Percentiles rank a stretch among this genome's conserved stretches.
phyloP scores from a whole-genome alignment of 2,888 invertebrate genomes.

The Sisyra terminalis region DNA sequence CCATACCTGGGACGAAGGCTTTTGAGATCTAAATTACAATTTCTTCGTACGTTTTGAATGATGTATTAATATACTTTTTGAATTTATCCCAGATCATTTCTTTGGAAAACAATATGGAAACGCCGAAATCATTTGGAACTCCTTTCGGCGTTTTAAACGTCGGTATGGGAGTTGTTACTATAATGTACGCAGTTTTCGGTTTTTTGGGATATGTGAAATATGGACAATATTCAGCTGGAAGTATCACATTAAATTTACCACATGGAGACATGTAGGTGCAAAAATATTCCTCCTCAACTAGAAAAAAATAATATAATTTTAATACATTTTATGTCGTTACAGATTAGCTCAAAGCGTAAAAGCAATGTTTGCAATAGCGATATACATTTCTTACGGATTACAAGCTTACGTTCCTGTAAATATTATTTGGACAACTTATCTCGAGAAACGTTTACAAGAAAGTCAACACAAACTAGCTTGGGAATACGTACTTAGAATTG shows the following conservation, averaged over 20 bases:
- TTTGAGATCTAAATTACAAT: too few relatives aligned
- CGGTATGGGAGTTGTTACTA: conserved; percentile 61
- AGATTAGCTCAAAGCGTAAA: conserved; percentile 49
- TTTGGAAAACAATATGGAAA: conserved; percentile 79
- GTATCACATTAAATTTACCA: conserved; percentile 72
- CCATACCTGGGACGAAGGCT: too few relatives aligned
- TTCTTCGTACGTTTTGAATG: too few relatives aligned
- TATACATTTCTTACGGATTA: conserved; percentile 70
- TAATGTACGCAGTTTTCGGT: conserved; percentile 62
- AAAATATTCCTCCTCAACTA: not conserved
- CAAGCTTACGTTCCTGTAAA: conserved; percentile 81
- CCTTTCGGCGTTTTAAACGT: conserved; percentile 65
- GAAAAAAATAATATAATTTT: not conserved
- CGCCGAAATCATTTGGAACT: conserved; percentile 60
- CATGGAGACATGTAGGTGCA: conserved; percentile 31
- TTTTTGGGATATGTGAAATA: conserved; percentile 76
- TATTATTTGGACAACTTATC: conserved; percentile 47
- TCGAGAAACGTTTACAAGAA: conserved; percentile 22
- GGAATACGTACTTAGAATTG: conserved; percentile 25
- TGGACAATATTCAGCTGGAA: conserved; percentile 47
- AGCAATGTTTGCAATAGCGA: conserved; percentile 44
- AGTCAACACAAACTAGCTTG: conserved; percentile 16
- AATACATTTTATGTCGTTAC: too few relatives aligned
- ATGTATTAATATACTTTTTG: too few relatives aligned
- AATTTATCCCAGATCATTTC: conserved; percentile 59